phyloP scores from a whole-genome alignment of 2,797 vertebrate species.

The Squalus acanthias region DNA sequence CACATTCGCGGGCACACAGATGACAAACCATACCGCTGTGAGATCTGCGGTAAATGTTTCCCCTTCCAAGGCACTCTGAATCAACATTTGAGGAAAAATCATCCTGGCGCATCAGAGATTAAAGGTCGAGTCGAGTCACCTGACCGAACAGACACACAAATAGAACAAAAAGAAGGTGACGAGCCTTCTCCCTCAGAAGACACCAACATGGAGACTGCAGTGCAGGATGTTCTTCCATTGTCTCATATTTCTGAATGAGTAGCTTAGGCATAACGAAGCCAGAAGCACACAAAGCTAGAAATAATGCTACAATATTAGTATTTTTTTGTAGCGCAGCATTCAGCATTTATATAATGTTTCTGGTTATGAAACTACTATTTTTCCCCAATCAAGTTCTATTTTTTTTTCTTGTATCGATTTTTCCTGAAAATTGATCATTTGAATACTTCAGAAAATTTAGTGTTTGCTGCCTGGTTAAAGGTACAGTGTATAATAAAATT shows the following conservation, averaged over 20 bases:
- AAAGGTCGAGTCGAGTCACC: slow-evolving; percentile 80
- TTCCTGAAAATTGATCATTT: slow-evolving; percentile 22
- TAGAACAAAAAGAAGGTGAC: slow-evolving; percentile 73
- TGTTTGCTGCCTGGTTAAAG: neutral
- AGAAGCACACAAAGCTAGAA: neutral
- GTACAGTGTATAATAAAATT: slow-evolving; percentile 9
- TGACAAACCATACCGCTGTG: slow-evolving; percentile 97
- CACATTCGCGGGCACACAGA: slow-evolving; percentile 98
- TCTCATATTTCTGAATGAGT: slow-evolving; percentile 31
- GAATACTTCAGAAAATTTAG: slow-evolving; percentile 5
- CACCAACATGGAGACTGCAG: slow-evolving; percentile 67
- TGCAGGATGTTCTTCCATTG: slow-evolving; percentile 50
- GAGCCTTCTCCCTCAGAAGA: slow-evolving; percentile 73
- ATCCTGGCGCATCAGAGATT: slow-evolving; percentile 72
- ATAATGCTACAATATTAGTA: slow-evolving; percentile 30
- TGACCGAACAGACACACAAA: slow-evolving; percentile 73
- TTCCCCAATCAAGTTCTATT: slow-evolving; percentile 21
- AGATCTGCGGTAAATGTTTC: slow-evolving; percentile 98
- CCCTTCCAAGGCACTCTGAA: slow-evolving; percentile 98
- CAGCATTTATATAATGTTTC: slow-evolving; percentile 27
- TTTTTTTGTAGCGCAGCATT: slow-evolving; percentile 18
- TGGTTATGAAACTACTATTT: slow-evolving; percentile 13
- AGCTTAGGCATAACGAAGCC: slow-evolving; percentile 3
- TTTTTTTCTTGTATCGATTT: slow-evolving; percentile 15
- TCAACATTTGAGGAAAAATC: slow-evolving; percentile 98